Conservation (phyloP, 53 echinoderm and acorn worm species). For the Temnopleurus reevesii region DNA sequence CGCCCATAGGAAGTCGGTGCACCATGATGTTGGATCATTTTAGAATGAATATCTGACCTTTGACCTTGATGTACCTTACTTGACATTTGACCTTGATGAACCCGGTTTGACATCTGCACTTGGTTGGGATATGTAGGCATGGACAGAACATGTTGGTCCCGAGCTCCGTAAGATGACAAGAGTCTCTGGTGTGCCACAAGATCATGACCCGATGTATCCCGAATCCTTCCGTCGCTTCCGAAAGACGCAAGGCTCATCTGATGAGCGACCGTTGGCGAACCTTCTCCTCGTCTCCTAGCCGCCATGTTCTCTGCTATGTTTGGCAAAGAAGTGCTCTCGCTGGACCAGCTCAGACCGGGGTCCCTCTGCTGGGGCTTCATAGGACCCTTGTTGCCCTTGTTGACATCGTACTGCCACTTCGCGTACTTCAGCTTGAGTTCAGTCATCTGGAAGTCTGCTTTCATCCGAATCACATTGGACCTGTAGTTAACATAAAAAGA, state of each 20-base stretch:
- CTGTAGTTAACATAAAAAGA: too few species aligned
- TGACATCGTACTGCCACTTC: constrained; percentile 45
- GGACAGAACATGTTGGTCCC: neutral
- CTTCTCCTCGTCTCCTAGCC: neutral
- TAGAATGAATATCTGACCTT: too few species aligned
- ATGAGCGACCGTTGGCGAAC: neutral
- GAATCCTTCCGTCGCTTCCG: neutral
- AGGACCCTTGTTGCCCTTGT: neutral
- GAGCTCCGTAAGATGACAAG: neutral
- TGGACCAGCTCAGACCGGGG: neutral
- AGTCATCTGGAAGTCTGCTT: constrained; percentile 54
- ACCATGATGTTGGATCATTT: too few species aligned
- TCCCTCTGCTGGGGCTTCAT: neutral
- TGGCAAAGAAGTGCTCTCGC: neutral
- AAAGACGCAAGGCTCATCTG: neutral
- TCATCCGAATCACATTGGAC: constrained; percentile 24
- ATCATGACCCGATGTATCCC: neutral
- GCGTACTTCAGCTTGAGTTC: constrained; percentile 28
- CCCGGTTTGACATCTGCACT: too few species aligned
- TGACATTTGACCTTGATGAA: too few species aligned
- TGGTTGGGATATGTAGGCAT: too few species aligned
- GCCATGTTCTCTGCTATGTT: neutral
- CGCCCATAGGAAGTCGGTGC: too few species aligned
- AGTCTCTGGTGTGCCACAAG: neutral
- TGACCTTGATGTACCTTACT: too few species aligned